phyloP scores from a whole-genome alignment of 2,797 vertebrate species.

The Epinephelus malabaricus region DNA sequence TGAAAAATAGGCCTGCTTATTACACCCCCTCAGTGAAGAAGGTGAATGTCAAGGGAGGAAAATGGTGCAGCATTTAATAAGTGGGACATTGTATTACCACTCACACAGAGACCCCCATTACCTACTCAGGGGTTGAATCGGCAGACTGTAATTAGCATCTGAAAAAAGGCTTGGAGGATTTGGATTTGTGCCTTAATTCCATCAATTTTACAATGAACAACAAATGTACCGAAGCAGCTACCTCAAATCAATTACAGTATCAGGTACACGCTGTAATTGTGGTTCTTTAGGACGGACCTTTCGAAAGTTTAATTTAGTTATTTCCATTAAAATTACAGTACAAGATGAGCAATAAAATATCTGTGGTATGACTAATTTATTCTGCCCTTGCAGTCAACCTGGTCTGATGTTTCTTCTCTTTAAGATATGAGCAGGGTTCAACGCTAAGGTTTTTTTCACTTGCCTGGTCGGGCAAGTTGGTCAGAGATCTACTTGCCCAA shows the following conservation, averaged over 20 bases:
- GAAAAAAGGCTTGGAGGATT: constrained; percentile 59
- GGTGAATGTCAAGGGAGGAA: constrained; percentile 68
- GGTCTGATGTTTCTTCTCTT: background rate
- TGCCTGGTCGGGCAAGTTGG: too few species aligned
- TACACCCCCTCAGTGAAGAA: constrained; percentile 60
- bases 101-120: constrained; percentile 64
- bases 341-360: background rate
- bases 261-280: constrained; percentile 17
- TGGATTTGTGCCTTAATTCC: constrained; percentile 44
- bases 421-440: background rate
- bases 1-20: constrained; percentile 51
- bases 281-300: background rate
- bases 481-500: too few species aligned
- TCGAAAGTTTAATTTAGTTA: constrained; percentile 17
- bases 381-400: constrained; percentile 1
- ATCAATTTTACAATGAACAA: constrained; percentile 45
- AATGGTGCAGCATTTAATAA: constrained; percentile 67
- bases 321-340: constrained; percentile 1
- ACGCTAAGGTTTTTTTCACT: too few species aligned
- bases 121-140: constrained; percentile 45
- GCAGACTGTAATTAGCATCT: constrained; percentile 67
- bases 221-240: constrained; percentile 65
- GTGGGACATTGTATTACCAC: constrained; percentile 64
- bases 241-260: constrained; percentile 57
- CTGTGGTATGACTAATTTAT: background rate